phyloP scores from a whole-genome alignment of 2,797 vertebrate species.

The Microhierax caerulescens region DNA sequence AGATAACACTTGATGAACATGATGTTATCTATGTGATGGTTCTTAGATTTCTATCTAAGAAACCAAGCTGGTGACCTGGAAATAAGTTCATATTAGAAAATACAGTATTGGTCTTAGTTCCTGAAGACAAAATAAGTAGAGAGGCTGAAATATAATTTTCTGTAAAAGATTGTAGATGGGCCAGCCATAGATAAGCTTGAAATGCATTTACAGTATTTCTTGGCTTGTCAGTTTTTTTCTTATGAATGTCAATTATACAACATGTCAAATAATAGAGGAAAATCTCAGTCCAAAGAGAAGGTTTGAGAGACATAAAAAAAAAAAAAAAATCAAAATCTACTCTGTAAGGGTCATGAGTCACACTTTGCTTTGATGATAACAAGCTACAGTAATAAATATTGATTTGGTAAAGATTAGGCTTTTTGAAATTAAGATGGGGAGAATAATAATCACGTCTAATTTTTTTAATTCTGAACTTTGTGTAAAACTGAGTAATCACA shows the following conservation, averaged over 20 bases:
- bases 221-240: conserved; percentile 25
- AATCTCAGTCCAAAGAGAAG: background rate
- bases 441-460: background rate
- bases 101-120: background rate
- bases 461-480: background rate
- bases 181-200: conserved; percentile 24
- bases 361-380: background rate
- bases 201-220: conserved; percentile 58
- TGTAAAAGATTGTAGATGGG: background rate
- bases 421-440: background rate
- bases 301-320: conserved; percentile 2
- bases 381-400: background rate
- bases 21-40: conserved; percentile 4
- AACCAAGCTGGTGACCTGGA: conserved; percentile 58
- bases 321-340: conserved; percentile 9
- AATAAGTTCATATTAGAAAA: conserved; percentile 56
- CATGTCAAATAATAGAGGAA: background rate
- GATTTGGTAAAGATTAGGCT: background rate
- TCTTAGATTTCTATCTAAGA: background rate
- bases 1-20: conserved; percentile 30
- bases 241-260: conserved; percentile 41
- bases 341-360: background rate
- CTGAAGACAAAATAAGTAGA: background rate
- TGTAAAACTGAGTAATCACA: background rate
- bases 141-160: conserved; percentile 31